phyloP scores from a whole-genome alignment of 2,888 invertebrate genomes.

The Octodonta nipae region DNA sequence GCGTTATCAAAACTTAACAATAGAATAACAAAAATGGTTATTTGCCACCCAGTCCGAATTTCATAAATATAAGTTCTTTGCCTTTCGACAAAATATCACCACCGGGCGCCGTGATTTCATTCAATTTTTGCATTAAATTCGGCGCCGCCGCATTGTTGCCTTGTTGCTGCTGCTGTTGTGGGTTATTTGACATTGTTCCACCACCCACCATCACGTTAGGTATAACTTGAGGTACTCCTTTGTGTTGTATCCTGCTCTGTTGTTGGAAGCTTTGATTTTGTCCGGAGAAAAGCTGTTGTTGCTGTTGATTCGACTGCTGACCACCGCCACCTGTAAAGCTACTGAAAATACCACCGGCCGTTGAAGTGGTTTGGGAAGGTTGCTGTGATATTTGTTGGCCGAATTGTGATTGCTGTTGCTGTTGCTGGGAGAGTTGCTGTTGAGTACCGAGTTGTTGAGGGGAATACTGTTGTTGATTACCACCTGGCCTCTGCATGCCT shows the following conservation, averaged over 20 bases:
- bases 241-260: constrained; percentile 28
- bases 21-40: constrained; percentile 25
- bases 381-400: constrained; percentile 16
- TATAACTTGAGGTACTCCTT: constrained; percentile 41
- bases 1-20: constrained; percentile 12
- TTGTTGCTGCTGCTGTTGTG: constrained; percentile 30
- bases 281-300: constrained; percentile 30
- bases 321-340: constrained; percentile 20
- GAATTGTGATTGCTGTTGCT: constrained; percentile 15
- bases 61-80: constrained; percentile 88
- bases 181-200: constrained; percentile 8
- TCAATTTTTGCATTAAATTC: constrained; percentile 79
- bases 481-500: constrained; percentile 45
- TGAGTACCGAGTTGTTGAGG: constrained; percentile 24
- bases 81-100: constrained; percentile 85
- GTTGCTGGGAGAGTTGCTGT: constrained; percentile 22
- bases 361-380: constrained; percentile 12
- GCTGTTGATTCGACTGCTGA: constrained; percentile 19
- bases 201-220: constrained; percentile 31
- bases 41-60: constrained; percentile 71
- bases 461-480: constrained; percentile 31
- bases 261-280: constrained; percentile 19
- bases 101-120: constrained; percentile 78
- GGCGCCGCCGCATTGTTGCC: constrained; percentile 40
- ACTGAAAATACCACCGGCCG: constrained; percentile 17